Base-by-base conservation (phyloP, 2,113 vertebrate genomes). In the Edolisoma coerulescens region DNA sequence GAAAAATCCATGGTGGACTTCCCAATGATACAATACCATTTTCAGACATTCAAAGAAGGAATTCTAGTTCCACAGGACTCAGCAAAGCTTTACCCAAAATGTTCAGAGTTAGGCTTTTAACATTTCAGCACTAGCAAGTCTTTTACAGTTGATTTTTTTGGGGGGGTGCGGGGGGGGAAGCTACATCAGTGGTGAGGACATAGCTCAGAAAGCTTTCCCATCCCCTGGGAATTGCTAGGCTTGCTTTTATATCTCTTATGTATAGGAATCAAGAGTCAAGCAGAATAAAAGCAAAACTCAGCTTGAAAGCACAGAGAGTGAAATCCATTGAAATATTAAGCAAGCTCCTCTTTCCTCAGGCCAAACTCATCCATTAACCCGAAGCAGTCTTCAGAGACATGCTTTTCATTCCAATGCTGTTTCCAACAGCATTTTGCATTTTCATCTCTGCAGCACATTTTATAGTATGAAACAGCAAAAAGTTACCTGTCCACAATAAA, bases 151-250 rank as follows among this genome's bases (percentile, higher is more conserved):
- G 30, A 24, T 52, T 70, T 84, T 70, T 35, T 24, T 13, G 16
- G 10, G 10, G 8, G 39, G 2, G 6, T 22, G 2, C 1, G 22
- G 3, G 21, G 4, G 32, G 7, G 9, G 45, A 73, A 75, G 27
- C 39, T 63, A 30, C 2, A 4, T 17, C 19, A 22, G 30, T 42
- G 60, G 10, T 81, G 24, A 95, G 64, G 21, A 64, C 16, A 20
- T 15, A 83, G 23, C 18, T 91, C 21, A 69, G 67, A 83, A 93
- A 82, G 21, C 16, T 73, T 12, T 76, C 33, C 27, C 4, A 3
- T 52, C 21, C 49, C 27, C 33, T 59, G 41, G 65, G 50, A 85
- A 65, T n/a, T 9, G 0, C 27, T 74, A 50, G 69, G 19, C 23
- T 93, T 5, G 3, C 20, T 81, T 93, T 47, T 52, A 30, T 54